Conservation (phyloP, 37 sponge, comb jelly and placozoan species). For the Tethya wilhelma region DNA sequence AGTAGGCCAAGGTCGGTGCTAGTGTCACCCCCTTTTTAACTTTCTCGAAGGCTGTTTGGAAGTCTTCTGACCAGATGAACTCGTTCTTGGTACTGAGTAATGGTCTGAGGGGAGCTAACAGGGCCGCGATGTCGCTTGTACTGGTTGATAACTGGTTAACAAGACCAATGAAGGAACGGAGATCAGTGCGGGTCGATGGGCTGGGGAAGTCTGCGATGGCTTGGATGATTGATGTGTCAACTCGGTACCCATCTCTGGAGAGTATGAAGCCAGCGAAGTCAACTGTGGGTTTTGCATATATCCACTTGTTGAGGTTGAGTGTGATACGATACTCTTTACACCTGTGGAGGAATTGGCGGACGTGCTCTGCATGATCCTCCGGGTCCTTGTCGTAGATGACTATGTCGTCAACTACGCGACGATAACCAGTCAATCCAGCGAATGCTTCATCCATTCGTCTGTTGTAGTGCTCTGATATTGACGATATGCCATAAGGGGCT, state of each 20-base stretch:
- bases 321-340: conserved; percentile 22
- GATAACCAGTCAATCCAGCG: too few relatives aligned
- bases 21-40: conserved; percentile 12
- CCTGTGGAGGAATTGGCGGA: conserved; percentile 29
- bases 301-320: conserved; percentile 32
- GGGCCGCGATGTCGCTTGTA: conserved; percentile 1
- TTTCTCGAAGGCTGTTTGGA: conserved; percentile 24
- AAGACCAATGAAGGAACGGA: conserved; percentile 48
- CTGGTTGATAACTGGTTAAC: conserved; percentile 41
- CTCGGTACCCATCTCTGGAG: background rate
- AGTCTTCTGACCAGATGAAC: conserved; percentile 31
- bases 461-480: conserved; percentile 43
- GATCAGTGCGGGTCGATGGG: conserved; percentile 43
- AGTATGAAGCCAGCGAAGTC: conserved; percentile 40
- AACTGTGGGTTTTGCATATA: background rate
- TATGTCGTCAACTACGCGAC: too few relatives aligned
- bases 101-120: conserved; percentile 19
- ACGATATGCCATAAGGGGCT: conserved; percentile 44
- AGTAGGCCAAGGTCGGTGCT: conserved; percentile 38
- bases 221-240: conserved; percentile 22
- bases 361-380: conserved; percentile 20
- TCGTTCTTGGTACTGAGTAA: conserved; percentile 50
- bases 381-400: too few relatives aligned
- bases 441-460: conserved; percentile 23
- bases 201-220: conserved; percentile 44